Conservation (phyloP, 1,140 invertebrate species). For the Lethocerus indicus region DNA sequence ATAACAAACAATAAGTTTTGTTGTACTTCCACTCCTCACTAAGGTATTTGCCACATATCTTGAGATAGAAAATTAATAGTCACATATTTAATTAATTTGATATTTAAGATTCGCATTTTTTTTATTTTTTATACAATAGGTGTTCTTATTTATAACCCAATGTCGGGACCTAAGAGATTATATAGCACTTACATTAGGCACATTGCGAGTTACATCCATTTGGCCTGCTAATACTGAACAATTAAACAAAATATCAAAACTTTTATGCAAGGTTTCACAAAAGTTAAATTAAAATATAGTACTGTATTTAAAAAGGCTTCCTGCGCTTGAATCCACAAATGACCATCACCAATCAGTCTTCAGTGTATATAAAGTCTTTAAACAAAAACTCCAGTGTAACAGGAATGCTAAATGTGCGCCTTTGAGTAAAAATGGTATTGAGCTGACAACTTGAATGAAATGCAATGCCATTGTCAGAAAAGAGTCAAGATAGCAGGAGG, state of each 20-base stretch:
- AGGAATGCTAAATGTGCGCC: constrained; percentile 7
- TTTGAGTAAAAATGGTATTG: constrained; percentile 3
- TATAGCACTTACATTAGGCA: constrained; percentile 16
- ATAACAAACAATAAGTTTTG: background rate
- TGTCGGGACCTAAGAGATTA: constrained; percentile 5
- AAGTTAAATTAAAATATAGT: constrained; percentile 1
- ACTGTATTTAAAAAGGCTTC: constrained; percentile 7
- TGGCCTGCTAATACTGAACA: constrained; percentile 15
- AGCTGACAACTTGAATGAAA: constrained; percentile 3
- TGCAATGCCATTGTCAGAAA: too few species aligned
- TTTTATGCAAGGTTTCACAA: constrained; percentile 7
- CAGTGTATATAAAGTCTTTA: constrained; percentile 9
- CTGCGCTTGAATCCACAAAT: constrained; percentile 12
- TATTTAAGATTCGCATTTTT: background rate
- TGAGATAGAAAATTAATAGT: background rate
- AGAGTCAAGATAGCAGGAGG: too few species aligned
- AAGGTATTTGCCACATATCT: constrained; percentile 1
- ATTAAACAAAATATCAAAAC: constrained; percentile 9
- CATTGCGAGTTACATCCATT: constrained; percentile 10
- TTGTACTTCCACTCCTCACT: background rate
- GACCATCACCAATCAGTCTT: constrained; percentile 14
- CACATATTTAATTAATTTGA: background rate
- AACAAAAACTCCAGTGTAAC: constrained; percentile 8
- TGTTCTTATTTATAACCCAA: constrained; percentile 2
- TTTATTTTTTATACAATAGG: constrained; percentile 1